Base-by-base conservation (phyloP, 2,888 invertebrate genomes). In the Aproaerema taeniolella region DNA sequence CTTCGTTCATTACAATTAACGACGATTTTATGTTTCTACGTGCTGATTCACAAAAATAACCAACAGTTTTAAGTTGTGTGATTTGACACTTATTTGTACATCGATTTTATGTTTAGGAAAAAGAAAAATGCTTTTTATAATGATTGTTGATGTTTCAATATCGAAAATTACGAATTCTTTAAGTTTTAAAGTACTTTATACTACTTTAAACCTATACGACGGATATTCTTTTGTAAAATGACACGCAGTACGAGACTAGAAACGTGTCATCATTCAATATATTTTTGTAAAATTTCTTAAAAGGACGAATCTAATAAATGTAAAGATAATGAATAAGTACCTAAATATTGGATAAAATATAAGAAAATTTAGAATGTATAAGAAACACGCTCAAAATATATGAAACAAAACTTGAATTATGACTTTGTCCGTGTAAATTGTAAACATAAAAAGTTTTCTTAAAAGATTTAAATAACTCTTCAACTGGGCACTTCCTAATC, bases 81-180 rank as follows among this genome's bases (percentile, higher is more conserved):
- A 61, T 67, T 79, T 79, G 80, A 79, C 78, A 79, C 76, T 67
- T 60, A 60, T 72, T 77, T 77, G 75, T 79, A 78, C 79, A 71
- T 67, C 53, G 57, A 63, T 58, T 61, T 58, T 61, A 58, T 61
- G 58, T 41, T 47, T 50, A 46, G 40, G 47, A 53, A 48, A n/a
- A 45, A 36, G 38, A 45, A 45, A n/a, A n/a, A n/a, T n/a, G n/a
- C n/a, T n/a, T n/a, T n/a, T n/a, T n/a, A n/a, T n/a, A n/a, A n/a
- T n/a, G n/a, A n/a, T n/a, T n/a, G n/a, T n/a, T n/a, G n/a, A n/a
- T n/a, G n/a, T n/a, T n/a, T n/a, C n/a, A n/a, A n/a, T n/a, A n/a
- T n/a, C n/a, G n/a, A n/a, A n/a, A n/a, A n/a, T n/a, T n/a, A n/a
- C n/a, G n/a, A n/a, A n/a, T n/a, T n/a, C n/a, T n/a, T n/a, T n/a